Base-by-base conservation (phyloP, 1,140 invertebrate genomes). In the Pseudobourletiella spinata region DNA sequence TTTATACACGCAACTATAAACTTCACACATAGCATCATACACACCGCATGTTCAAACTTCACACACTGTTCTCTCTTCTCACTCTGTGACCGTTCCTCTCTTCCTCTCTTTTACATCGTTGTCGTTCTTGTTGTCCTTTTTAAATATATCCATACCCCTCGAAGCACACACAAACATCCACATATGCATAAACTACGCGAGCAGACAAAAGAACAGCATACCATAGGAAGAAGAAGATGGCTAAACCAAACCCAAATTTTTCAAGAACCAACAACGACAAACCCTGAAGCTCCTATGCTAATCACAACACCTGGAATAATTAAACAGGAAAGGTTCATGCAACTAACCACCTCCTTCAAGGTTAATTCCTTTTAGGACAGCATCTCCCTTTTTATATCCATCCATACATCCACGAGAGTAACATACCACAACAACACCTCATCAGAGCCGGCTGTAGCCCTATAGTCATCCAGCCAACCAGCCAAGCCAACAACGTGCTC, bases 241-340 rank as follows among this genome's bases (percentile, higher is more conserved):
- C 30, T 18, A 28, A 57, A 59, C 61, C 61, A 63, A 63, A 55
- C 61, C 57, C 61, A 63, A 63, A 59, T 63, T 63, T 58, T 63
- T 58, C 18, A 58, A 58, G 14, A 43, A 42, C 22, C 25, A 54
- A 59, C 29, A 58, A 59, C 29, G 42, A 58, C 55, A 52, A 56
- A 54, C 56, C 55, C 54, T 43, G 30, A 18, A 46, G 24, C 30
- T 56, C 52, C 52, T 61, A 39, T 66, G 65, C 65, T 63, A 63
- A 66, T 66, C 62, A 67, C 61, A 64, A 67, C 66, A 67, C 66
- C 66, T 67, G 66, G 66, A 67, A 67, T 67, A 67, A 67, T 67
- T 67, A 67, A 67, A 59, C 54, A 64, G 59, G 63, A 59, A 67
- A 61, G 57, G 60, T 66, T 63, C 64, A 57, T 58, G 39, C 43